Percentiles rank a stretch among this genome's conserved stretches.
Conservation (phyloP, 2,797 vertebrate genomes). For the Lagocephalus sceleratus region DNA sequence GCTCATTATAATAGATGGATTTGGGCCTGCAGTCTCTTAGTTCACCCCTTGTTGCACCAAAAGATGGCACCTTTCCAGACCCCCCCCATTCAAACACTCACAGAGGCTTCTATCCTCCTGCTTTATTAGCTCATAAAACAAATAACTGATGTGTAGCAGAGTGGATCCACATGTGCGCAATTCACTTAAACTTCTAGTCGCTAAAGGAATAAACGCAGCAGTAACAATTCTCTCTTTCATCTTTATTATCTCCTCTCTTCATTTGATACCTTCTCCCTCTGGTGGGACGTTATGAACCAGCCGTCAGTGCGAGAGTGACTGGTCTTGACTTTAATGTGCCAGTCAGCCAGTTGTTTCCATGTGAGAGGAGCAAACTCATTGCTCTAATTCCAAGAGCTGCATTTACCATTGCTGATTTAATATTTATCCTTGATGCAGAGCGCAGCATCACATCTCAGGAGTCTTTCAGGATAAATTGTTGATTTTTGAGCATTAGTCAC, state of each 20-base stretch:
- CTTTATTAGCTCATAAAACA: slow-evolving; percentile 57
- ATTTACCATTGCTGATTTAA: slow-evolving; percentile 28
- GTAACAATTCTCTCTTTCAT: slow-evolving; percentile 26
- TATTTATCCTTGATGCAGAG: slow-evolving; percentile 24
- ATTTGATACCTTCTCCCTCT: slow-evolving; percentile 30
- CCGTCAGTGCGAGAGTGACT: slow-evolving; percentile 22
- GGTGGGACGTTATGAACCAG: slow-evolving; percentile 19
- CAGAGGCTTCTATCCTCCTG: slow-evolving; percentile 38
- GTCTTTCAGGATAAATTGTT: slow-evolving; percentile 14
- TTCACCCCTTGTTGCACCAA: slow-evolving; percentile 49
- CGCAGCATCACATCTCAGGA: slow-evolving; percentile 11
- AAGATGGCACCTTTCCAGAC: slow-evolving; percentile 59
- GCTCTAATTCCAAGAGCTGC: slow-evolving; percentile 2
- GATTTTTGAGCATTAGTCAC: slow-evolving; percentile 8
- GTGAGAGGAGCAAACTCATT: slow-evolving; percentile 24
- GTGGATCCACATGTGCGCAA: slow-evolving; percentile 23
- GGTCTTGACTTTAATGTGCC: slow-evolving; percentile 46
- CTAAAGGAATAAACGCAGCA: slow-evolving; percentile 11
- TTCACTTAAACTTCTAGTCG: slow-evolving; percentile 28
- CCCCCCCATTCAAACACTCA: slow-evolving; percentile 2
- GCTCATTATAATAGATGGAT: slow-evolving; percentile 56
- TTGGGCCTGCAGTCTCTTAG: slow-evolving; percentile 47
- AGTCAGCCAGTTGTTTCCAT: slow-evolving; percentile 27
- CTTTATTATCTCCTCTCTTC: slow-evolving; percentile 30
- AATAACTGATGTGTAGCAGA: slow-evolving; percentile 43